Evolutionary conservation across 2,113 vertebrate genomes (phyloP).

Genomic region (Mirza zaza): DNA sequence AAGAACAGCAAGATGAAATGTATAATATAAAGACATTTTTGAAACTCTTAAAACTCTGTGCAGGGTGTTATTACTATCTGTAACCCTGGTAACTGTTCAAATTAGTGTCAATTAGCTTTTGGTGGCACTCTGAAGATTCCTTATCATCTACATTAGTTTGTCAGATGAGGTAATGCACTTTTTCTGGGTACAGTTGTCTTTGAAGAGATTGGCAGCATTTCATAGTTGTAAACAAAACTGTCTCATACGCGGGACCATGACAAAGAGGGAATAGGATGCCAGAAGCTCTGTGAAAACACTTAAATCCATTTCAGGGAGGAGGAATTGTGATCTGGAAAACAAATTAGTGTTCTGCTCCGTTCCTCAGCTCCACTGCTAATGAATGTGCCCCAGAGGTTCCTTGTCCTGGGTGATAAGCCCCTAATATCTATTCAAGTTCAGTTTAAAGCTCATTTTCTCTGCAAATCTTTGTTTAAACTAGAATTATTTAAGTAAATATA

Average conservation of each 20-base stretch:
- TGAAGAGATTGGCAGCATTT: constrained; percentile 50
- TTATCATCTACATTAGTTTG: constrained; percentile 36
- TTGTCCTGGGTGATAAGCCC: not conserved
- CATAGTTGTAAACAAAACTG: constrained; percentile 61
- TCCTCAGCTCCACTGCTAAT: not conserved
- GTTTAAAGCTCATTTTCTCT: not conserved
- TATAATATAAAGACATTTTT: constrained; percentile 11
- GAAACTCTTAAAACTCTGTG: not conserved
- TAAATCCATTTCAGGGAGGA: not conserved
- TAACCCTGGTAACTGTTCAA: constrained; percentile 63
- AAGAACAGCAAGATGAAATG: not conserved
- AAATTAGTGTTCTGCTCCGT: not conserved
- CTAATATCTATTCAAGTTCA: not conserved
- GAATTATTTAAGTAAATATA: not conserved
- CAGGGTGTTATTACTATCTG: constrained; percentile 37
- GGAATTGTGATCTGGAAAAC: constrained; percentile 9
- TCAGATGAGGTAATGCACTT: constrained; percentile 64
- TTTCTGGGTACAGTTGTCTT: constrained; percentile 54
- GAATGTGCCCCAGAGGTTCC: not conserved
- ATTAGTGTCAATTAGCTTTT: constrained; percentile 56
- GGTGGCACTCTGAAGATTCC: constrained; percentile 36
- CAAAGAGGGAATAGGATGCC: constrained; percentile 22
- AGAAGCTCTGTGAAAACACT: constrained; percentile 69
- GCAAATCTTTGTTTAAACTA: not conserved
- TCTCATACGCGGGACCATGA: not conserved